Conservation (phyloP, 2,113 vertebrate genomes). For the Albula goreensis region DNA sequence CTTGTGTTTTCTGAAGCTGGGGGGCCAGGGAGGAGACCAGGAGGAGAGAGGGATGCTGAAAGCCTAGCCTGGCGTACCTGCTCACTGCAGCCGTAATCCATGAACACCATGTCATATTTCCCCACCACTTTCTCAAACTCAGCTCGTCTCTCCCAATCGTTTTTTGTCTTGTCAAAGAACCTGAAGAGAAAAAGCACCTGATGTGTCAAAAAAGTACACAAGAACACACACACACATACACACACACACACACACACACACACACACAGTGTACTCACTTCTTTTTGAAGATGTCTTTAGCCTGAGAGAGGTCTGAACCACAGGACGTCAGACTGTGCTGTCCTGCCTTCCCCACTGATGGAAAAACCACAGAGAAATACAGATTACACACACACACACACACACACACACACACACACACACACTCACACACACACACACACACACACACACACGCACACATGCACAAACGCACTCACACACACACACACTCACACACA, state of each 20-base stretch:
- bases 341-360: constrained; percentile 82
- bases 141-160: constrained; percentile 75
- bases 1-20: no score
- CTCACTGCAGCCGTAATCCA: constrained; percentile 73
- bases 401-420: background rate
- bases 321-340: constrained; percentile 74
- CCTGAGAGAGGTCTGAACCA: constrained; percentile 74
- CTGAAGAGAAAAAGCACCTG: constrained; percentile 50
- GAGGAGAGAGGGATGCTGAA: background rate
- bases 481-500: constrained; percentile 39
- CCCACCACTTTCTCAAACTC: constrained; percentile 80
- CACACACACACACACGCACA: background rate
- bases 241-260: background rate
- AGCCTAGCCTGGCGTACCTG: constrained; percentile 45
- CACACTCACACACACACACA: background rate
- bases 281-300: constrained; percentile 82
- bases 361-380: constrained; percentile 6
- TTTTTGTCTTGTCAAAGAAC: constrained; percentile 88
- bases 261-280: constrained; percentile 69
- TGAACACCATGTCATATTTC: constrained; percentile 84
- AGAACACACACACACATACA: background rate
- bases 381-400: background rate
- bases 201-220: no score
- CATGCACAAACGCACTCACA: constrained; percentile 45
- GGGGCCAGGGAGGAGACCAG: background rate